These are phyloP conservation scores for Macquaria australasica DNA, from an alignment of 2,113 vertebrate genomes.

Conservation along the genomic window DNA sequence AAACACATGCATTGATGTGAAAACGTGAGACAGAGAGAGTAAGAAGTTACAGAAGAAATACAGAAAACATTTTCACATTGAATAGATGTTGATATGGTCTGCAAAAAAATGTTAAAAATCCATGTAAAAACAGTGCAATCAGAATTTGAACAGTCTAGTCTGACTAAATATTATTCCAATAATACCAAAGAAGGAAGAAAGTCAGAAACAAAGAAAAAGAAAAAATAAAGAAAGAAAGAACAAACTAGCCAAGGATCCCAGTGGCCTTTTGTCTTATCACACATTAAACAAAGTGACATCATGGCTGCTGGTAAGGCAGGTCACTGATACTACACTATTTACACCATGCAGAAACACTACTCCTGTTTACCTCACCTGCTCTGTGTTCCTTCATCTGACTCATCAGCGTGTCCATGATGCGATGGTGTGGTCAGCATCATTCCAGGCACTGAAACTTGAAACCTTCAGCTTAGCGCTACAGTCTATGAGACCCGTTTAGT, in stretches of 20 bases:
- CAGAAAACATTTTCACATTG: background rate
- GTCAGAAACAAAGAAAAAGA: background rate
- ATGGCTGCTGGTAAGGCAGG: conserved; percentile 54
- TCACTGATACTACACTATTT: conserved; percentile 73
- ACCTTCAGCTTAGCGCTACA: conserved; percentile 42
- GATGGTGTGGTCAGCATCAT: conserved; percentile 58
- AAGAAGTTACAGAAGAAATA: background rate
- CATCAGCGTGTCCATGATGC: conserved; percentile 34
- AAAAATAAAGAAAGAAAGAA: background rate
- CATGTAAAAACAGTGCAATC: conserved; percentile 2
- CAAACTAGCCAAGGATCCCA: background rate
- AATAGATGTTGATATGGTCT: background rate
- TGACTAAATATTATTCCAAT: background rate
- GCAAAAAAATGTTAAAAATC: background rate
- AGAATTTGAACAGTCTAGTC: background rate
- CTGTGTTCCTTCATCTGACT: conserved; percentile 51
- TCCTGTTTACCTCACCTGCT: conserved; percentile 60
- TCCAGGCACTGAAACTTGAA: conserved; percentile 66
- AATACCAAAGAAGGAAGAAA: background rate
- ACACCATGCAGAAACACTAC: conserved; percentile 64
- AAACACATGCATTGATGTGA: conserved; percentile 14
- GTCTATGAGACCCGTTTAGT: conserved; percentile 18
- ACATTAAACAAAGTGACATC: conserved; percentile 66
- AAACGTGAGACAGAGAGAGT: conserved; percentile 17
- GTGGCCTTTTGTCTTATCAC: conserved; percentile 47